Evolutionary conservation across 1,140 invertebrate species (phyloP).

Genomic region (Chironomus striatipennis): DNA sequence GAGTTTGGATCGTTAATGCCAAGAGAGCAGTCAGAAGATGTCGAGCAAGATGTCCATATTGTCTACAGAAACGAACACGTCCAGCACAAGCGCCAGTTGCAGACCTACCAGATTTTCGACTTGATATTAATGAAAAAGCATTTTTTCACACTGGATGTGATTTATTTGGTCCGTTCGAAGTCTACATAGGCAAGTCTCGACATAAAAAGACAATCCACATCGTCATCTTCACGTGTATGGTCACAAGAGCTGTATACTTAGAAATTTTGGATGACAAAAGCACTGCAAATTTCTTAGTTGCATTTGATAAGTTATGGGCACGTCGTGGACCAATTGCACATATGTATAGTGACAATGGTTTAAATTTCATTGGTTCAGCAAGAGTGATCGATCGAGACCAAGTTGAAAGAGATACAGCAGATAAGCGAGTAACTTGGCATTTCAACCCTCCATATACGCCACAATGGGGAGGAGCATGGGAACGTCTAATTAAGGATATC

Average conservation of each 20-base stretch:
- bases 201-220: constrained; percentile 29
- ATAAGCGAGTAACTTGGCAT: not conserved
- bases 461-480: constrained; percentile 32
- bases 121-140: constrained; percentile 25
- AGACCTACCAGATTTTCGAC: constrained; percentile 11
- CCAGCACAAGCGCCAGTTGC: constrained; percentile 17
- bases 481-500: constrained; percentile 28
- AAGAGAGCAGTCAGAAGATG: constrained; percentile 18
- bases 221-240: constrained; percentile 31
- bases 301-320: not conserved
- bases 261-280: constrained; percentile 27
- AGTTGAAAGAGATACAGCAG: too few species aligned
- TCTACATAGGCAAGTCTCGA: constrained; percentile 25
- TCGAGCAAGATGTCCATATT: not conserved
- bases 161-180: constrained; percentile 30
- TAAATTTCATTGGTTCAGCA: constrained; percentile 30
- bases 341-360: constrained; percentile 30
- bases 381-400: not conserved
- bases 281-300: not conserved
- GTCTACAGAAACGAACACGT: not conserved
- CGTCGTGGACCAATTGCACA: not conserved
- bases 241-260: constrained; percentile 30
- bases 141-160: constrained; percentile 30
- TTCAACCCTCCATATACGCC: constrained; percentile 31
- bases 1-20: constrained; percentile 28